Evolutionary conservation across 2,888 invertebrate genomes (phyloP).

Genomic region (Cephalotes varians): DNA sequence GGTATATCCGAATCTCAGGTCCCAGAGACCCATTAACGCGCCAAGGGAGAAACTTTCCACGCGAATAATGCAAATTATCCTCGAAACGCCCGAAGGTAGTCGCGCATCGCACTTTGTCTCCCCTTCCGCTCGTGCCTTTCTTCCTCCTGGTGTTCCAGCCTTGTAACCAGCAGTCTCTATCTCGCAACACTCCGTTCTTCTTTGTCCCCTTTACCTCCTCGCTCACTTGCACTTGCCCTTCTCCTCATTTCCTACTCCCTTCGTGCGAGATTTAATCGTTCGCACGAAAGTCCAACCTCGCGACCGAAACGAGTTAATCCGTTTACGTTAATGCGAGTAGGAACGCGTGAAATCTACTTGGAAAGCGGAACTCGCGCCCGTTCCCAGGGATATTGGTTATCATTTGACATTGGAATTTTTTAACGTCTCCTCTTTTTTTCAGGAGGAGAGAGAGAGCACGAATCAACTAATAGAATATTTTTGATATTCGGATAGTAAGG

Average conservation of each 20-base stretch:
- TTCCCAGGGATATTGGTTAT: slow-evolving; percentile 21
- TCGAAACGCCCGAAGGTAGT: slow-evolving; percentile 66
- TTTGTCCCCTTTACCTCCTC: not conserved
- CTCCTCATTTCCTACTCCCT: slow-evolving; percentile 31
- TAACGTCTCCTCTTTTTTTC: not conserved
- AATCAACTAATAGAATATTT: not conserved
- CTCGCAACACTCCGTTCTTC: slow-evolving; percentile 25
- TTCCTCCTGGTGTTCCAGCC: slow-evolving; percentile 19
- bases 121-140: slow-evolving; percentile 26
- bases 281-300: slow-evolving; percentile 56
- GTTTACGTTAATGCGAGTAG: slow-evolving; percentile 67
- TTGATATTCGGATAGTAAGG: not conserved
- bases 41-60: slow-evolving; percentile 64
- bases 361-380: slow-evolving; percentile 50
- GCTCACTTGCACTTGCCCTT: slow-evolving; percentile 16
- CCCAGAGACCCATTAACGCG: slow-evolving; percentile 73
- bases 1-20: slow-evolving; percentile 69
- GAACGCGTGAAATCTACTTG: slow-evolving; percentile 70
- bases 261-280: slow-evolving; percentile 59
- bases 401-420: not conserved
- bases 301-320: slow-evolving; percentile 68
- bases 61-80: slow-evolving; percentile 76
- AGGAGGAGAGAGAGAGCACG: too few relatives aligned
- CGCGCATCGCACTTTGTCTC: slow-evolving; percentile 63
- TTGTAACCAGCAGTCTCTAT: slow-evolving; percentile 41